Evolutionary conservation across 2,113 vertebrate species (phyloP).

Genomic region (Maccullochella peelii): DNA sequence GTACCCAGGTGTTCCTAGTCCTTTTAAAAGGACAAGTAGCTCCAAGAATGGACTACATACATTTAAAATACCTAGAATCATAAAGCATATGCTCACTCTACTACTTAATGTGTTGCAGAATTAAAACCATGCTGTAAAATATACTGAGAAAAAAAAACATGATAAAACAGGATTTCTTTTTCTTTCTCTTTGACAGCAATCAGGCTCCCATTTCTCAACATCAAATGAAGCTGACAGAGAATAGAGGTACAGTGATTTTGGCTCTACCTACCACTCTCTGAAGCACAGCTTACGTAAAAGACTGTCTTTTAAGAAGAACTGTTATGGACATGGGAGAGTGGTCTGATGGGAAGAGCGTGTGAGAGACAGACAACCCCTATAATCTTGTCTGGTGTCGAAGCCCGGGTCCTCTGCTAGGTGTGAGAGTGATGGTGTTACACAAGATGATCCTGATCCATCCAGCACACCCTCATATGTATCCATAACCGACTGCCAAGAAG

Average conservation of each 20-base stretch:
- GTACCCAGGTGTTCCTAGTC: conserved; percentile 54
- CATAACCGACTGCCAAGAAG: conserved; percentile 8
- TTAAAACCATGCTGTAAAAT: conserved; percentile 21
- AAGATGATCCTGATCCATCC: conserved; percentile 36
- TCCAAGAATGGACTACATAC: conserved; percentile 32
- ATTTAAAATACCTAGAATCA: conserved; percentile 23
- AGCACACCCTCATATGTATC: background rate
- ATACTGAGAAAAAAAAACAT: background rate
- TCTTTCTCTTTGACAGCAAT: background rate
- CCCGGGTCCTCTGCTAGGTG: conserved; percentile 13
- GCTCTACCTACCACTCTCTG: conserved; percentile 5
- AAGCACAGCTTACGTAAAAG: conserved; percentile 34
- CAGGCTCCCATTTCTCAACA: conserved; percentile 27
- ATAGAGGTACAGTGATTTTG: conserved; percentile 15
- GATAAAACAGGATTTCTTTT: background rate
- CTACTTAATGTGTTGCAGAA: background rate
- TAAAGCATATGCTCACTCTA: conserved; percentile 21
- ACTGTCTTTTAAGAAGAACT: conserved; percentile 30
- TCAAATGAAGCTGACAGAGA: conserved; percentile 47
- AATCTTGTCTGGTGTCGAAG: conserved; percentile 48
- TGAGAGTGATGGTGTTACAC: conserved; percentile 54
- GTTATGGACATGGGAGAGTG: conserved; percentile 53
- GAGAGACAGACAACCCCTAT: conserved; percentile 36
- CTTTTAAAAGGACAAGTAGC: conserved; percentile 40
- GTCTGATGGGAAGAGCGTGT: conserved; percentile 19